Base-by-base conservation (phyloP, 30 jellyfish, hydroid and myxozoan genomes). In the Mastigias papua region DNA sequence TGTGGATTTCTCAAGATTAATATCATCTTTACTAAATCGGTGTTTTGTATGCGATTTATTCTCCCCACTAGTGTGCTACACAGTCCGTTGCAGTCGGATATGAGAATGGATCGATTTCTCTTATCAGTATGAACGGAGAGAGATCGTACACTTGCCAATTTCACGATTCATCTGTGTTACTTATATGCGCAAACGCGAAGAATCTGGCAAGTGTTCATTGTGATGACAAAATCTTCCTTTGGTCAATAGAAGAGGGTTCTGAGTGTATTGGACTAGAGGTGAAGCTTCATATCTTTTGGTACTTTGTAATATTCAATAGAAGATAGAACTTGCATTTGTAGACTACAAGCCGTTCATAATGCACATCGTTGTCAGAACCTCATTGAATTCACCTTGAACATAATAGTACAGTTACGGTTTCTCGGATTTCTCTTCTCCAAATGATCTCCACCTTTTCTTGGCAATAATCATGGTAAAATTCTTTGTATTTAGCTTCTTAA, bases 1-100 rank as follows among this genome's bases (percentile, higher is more conserved):
- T n/a, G n/a, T n/a, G n/a, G n/a, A n/a, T n/a, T n/a, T n/a, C n/a
- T n/a, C n/a, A n/a, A n/a, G n/a, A n/a, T n/a, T n/a, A n/a, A n/a
- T n/a, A n/a, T n/a, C n/a, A n/a, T n/a, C n/a, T n/a, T n/a, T n/a
- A n/a, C n/a, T n/a, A n/a, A n/a, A n/a, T n/a, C n/a, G n/a, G n/a
- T n/a, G n/a, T n/a, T n/a, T n/a, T n/a, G n/a, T 8, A 20, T 49
- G 46, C 8, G 4, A 3, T 50, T 22, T 13, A 28, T 58, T 69
- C 48, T 54, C 61, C 78, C n/a, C 23, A 33, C 28, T 61, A 84
- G 93, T 68, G 74, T 22, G 17, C 76, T 20, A 34, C 86, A 19
- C 78, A 68, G 49, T 71, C 86, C 22, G 77, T 62, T 29, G 93
- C 93, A 3, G 65, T 84, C 1, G 93, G 93, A 32, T 84, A 62